phyloP scores from a whole-genome alignment of 1,140 invertebrate genomes.

The Macrocentrus cingulum region DNA sequence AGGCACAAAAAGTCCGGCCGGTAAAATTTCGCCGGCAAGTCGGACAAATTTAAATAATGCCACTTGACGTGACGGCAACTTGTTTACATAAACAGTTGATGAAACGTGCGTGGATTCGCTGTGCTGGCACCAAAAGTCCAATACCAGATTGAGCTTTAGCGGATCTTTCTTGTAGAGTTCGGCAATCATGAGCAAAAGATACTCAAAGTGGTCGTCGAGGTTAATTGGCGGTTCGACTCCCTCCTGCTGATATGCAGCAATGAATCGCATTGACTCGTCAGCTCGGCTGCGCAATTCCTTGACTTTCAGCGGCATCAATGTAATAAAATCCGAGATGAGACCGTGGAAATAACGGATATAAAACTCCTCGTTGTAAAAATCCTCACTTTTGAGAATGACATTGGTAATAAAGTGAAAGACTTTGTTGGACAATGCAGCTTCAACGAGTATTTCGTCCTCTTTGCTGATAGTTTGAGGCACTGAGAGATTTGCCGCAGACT shows the following conservation, averaged over 20 bases:
- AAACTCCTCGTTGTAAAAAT: conserved; percentile 78
- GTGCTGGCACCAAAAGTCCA: conserved; percentile 80
- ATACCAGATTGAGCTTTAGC: conserved; percentile 68
- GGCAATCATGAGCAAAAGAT: conserved; percentile 76
- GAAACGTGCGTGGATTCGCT: conserved; percentile 46
- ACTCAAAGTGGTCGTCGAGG: conserved; percentile 80
- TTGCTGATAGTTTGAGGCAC: conserved; percentile 43
- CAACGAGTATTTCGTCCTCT: conserved; percentile 64
- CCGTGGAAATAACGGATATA: conserved; percentile 82
- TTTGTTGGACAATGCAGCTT: conserved; percentile 78
- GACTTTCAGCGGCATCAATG: conserved; percentile 88
- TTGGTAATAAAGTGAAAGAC: conserved; percentile 79
- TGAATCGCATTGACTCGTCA: conserved; percentile 84
- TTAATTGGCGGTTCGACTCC: conserved; percentile 77
- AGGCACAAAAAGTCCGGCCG: conserved; percentile 81
- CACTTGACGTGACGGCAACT: conserved; percentile 66
- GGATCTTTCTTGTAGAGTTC: conserved; percentile 78
- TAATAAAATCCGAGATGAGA: conserved; percentile 89
- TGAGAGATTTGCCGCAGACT: conserved; percentile 60
- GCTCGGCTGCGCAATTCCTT: conserved; percentile 81
- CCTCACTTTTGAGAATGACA: conserved; percentile 70
- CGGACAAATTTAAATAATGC: conserved; percentile 89
- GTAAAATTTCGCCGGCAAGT: conserved; percentile 82
- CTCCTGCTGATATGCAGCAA: conserved; percentile 78
- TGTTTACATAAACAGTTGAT: conserved; percentile 44